Evolutionary conservation across 1,140 invertebrate species (phyloP).

Genomic region (Drosophila neocordata): DNA sequence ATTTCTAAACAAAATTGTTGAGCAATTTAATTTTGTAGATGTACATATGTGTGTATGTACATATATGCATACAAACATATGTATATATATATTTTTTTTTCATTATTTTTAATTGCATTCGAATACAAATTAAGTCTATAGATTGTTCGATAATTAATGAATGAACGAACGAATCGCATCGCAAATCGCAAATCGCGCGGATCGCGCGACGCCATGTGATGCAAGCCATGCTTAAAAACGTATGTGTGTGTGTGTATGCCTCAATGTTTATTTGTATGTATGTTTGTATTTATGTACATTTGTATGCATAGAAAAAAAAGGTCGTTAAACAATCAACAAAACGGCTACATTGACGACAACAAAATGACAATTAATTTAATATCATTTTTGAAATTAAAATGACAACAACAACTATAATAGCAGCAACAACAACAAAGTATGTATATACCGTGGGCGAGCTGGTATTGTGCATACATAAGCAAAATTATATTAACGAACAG

Average conservation of each 20-base stretch:
- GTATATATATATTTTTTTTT: not conserved
- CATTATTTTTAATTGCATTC: constrained; percentile 57
- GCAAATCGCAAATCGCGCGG: constrained; percentile 2
- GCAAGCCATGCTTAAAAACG: constrained; percentile 21
- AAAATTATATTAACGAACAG: not conserved
- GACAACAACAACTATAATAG: constrained; percentile 4
- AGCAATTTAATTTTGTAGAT: constrained; percentile 36
- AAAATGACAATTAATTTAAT: constrained; percentile 75
- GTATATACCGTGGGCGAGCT: constrained; percentile 10
- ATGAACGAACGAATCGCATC: constrained; percentile 42
- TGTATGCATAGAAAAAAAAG: constrained; percentile 20
- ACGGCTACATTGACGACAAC: constrained; percentile 45
- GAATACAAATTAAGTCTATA: constrained; percentile 67
- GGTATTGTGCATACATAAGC: constrained; percentile 8
- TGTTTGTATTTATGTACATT: not conserved
- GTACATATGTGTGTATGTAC: not conserved
- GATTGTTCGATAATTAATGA: constrained; percentile 72
- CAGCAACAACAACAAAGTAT: constrained; percentile 4
- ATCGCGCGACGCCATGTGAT: constrained; percentile 25
- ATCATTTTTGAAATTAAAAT: constrained; percentile 57
- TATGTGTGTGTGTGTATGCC: not conserved
- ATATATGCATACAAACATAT: not conserved
- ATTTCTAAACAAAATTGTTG: constrained; percentile 51
- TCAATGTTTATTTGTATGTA: no score
- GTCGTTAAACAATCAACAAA: constrained; percentile 54